These are phyloP conservation scores for Tokudaia tokunoshimensis DNA, from an alignment of 2,797 vertebrate species.

Conservation along the genomic window DNA sequence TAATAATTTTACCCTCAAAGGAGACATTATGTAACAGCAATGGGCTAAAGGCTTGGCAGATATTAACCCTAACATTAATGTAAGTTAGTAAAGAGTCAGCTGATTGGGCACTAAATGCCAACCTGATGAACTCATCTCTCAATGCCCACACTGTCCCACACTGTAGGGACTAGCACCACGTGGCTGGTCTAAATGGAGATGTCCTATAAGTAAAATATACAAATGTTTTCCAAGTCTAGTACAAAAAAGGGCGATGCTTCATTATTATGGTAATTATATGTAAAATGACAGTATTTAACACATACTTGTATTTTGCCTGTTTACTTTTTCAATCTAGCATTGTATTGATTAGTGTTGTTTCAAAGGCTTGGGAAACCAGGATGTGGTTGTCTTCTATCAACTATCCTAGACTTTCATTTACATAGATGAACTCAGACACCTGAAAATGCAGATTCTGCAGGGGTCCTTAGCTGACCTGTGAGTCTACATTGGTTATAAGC, in stretches of 20 bases:
- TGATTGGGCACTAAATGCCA: neutral
- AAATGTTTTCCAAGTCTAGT: neutral
- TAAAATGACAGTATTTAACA: conserved; percentile 8
- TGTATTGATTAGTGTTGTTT: neutral
- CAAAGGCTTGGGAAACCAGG: neutral
- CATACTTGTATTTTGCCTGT: conserved; percentile 19
- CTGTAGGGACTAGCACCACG: neutral
- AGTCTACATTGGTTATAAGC: neutral
- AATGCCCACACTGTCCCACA: neutral
- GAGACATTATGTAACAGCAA: neutral
- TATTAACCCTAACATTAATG: neutral
- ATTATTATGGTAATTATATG: neutral
- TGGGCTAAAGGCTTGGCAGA: neutral
- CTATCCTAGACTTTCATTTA: neutral
- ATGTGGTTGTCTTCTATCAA: neutral
- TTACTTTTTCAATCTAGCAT: neutral
- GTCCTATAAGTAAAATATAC: neutral
- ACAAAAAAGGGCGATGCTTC: neutral
- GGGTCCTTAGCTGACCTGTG: neutral
- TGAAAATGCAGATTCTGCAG: neutral
- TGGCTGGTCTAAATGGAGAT: neutral
- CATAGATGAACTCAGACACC: neutral
- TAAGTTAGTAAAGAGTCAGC: neutral
- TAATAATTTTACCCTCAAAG: conserved; percentile 39
- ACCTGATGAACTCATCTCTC: conserved; percentile 18